phyloP scores from a whole-genome alignment of 2,797 vertebrate genomes.

The Cygnus olor region DNA sequence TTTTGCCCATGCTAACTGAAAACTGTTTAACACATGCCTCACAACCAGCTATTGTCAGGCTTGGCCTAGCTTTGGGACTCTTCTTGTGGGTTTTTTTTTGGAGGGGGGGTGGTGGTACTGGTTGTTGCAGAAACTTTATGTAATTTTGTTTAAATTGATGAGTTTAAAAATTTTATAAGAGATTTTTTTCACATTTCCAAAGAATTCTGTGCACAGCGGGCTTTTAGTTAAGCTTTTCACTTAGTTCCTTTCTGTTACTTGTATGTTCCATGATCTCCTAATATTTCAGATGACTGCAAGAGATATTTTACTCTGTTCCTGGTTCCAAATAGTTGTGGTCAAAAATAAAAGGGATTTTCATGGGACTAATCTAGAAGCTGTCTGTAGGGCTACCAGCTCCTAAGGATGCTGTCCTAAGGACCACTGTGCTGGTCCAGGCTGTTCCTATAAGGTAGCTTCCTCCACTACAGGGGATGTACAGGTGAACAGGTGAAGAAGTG shows the following conservation, averaged over 20 bases:
- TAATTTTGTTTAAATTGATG: neutral
- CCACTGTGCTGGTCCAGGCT: neutral
- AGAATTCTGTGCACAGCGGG: neutral
- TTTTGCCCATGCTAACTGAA: conserved; percentile 42
- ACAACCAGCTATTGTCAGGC: conserved; percentile 38
- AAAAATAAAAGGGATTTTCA: neutral
- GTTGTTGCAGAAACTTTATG: neutral
- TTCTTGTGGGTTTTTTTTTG: neutral
- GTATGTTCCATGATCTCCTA: neutral
- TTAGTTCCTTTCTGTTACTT: neutral
- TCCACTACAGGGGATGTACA: rapidly evolving
- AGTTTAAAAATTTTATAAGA: neutral
- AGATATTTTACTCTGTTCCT: neutral
- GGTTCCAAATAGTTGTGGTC: neutral
- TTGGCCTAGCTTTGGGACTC: neutral
- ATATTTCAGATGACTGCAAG: neutral
- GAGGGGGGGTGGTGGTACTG: rapidly evolving
- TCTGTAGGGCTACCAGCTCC: neutral
- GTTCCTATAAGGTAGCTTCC: neutral
- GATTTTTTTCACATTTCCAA: neutral
- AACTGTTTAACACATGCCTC: conserved; percentile 50
- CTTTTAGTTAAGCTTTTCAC: neutral
- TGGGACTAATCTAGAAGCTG: neutral
- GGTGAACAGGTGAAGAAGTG: neutral
- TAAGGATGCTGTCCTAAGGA: neutral